Base-by-base conservation (phyloP, 1,140 invertebrate genomes). In the Rhopalosiphum maidis region DNA sequence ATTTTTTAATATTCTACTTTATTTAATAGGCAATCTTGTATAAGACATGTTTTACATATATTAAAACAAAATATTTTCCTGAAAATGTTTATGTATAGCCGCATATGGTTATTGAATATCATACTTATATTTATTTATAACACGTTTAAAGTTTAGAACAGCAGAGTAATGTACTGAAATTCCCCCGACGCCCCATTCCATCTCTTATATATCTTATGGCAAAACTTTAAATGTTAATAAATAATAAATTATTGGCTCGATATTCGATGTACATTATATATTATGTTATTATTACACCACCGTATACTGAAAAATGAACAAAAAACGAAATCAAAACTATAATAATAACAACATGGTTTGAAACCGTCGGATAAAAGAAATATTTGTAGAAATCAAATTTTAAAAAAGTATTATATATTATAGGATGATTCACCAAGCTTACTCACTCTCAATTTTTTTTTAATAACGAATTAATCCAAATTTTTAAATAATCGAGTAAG, bases 171-270 rank as follows among this genome's bases (percentile, higher is more conserved):
- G 60, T 15, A 35, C 15, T 4, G n/a, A 77, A n/a, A 18, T 77
- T 77, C n/a, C 60, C 60, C 0, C 30, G 60, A 35, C 60, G n/a
- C 60, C 4, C 30, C 15, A 77, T 68, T 30, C 30, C n/a, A 77
- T 68, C 30, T 77, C 30, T 77, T 77, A n/a, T 60, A 30, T 60
- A 30, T 30, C 55, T 60, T 30, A 68, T 77, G 18, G 30, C 30
- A 77, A 77, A 77, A 77, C 60, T 77, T 77, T 77, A 77, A 77
- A 77, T 35, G 60, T 35, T 35, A 77, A 77, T 77, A 77, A 77
- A 77, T 77, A 77, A 77, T 77, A 77, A n/a, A 77, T n/a, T 77
- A n/a, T 77, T 77, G 60, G 60, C 30, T 51, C 30, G 60, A 77
- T 77, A 77, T 77, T 77, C 30, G 30, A 77, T 77, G 11, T 35